Conservation (phyloP, 2,797 vertebrate species). For the Sebastes paucispinis region DNA sequence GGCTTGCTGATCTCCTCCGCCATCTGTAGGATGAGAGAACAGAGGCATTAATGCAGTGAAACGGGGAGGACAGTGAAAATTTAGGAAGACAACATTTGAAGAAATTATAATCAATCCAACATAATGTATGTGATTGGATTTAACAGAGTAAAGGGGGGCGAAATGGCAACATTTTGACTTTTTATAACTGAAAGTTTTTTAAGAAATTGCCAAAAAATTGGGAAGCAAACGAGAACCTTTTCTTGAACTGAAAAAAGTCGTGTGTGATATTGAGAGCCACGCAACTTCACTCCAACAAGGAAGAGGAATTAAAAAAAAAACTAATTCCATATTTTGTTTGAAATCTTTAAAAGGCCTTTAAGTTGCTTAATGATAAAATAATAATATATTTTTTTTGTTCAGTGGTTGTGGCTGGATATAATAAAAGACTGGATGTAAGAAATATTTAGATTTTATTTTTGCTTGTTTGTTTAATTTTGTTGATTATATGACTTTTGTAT, state of each 20-base stretch:
- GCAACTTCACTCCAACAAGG: too few species aligned
- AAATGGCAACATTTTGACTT: neutral
- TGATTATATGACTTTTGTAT: too few species aligned
- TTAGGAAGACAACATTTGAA: neutral
- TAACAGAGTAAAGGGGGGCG: neutral
- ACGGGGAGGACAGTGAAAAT: neutral
- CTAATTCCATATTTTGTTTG: rapidly evolving
- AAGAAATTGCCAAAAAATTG: too few species aligned
- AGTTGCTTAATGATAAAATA: neutral
- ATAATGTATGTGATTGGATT: neutral
- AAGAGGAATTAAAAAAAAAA: too few species aligned
- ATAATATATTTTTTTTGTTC: neutral
- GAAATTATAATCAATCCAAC: neutral
- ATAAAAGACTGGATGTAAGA: too few species aligned
- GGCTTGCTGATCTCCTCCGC: constrained; percentile 92
- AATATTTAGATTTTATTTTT: too few species aligned
- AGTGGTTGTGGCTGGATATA: rapidly evolving
- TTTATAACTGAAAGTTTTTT: rapidly evolving
- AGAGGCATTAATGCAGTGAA: neutral
- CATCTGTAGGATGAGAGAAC: constrained; percentile 75
- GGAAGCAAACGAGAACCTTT: too few species aligned
- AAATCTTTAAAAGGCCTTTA: too few species aligned
- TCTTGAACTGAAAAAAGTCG: too few species aligned
- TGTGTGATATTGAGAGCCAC: too few species aligned
- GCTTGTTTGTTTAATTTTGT: too few species aligned